Evolutionary conservation across 2,797 vertebrate species (phyloP).

Genomic region (Avahi laniger): DNA sequence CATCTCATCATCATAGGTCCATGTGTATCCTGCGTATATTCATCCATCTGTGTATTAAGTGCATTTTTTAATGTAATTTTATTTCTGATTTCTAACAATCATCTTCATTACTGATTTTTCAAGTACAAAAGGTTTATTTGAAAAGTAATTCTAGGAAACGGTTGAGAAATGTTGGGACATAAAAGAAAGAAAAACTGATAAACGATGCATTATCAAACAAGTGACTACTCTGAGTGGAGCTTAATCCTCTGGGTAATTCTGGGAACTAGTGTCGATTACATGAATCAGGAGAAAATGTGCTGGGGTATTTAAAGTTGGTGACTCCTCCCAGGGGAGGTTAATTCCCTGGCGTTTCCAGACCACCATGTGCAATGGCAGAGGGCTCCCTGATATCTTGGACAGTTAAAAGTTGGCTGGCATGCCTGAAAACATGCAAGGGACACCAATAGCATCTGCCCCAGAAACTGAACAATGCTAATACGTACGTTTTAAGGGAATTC

Average conservation of each 20-base stretch:
- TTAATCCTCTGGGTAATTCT: neutral
- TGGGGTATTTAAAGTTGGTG: neutral
- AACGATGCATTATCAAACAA: neutral
- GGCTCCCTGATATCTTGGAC: neutral
- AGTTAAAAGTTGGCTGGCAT: neutral
- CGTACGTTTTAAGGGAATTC: neutral
- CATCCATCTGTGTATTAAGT: neutral
- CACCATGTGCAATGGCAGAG: neutral
- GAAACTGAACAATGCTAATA: neutral
- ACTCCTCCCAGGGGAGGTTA: neutral
- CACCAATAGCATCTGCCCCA: too few species aligned
- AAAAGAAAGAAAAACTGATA: neutral
- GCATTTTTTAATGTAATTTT: neutral
- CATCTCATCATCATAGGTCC: neutral
- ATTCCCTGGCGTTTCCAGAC: neutral
- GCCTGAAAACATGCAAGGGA: neutral
- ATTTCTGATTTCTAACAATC: neutral
- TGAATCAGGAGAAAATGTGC: neutral
- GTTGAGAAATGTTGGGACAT: neutral
- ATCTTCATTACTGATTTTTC: neutral
- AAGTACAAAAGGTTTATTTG: neutral
- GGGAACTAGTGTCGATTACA: neutral
- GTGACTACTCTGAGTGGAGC: neutral
- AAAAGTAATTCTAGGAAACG: neutral
- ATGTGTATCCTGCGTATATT: neutral